Conservation (phyloP, 2,113 vertebrate genomes). For the Dromiciops gliroides region DNA sequence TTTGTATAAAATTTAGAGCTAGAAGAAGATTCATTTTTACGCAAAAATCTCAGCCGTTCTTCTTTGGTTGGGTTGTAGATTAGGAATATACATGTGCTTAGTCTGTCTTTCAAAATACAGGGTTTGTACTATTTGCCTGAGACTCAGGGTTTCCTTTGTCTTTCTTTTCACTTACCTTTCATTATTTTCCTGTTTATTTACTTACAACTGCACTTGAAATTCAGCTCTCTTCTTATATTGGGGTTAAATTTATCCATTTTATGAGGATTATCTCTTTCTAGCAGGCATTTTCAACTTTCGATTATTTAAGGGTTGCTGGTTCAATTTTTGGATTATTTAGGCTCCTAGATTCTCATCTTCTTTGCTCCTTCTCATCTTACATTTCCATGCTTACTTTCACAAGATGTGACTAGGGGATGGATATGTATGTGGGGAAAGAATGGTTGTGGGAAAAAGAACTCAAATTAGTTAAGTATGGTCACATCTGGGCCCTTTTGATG, state of each 20-base stretch:
- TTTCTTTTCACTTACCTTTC: constrained; percentile 21
- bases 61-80: constrained; percentile 21
- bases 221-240: constrained; percentile 27
- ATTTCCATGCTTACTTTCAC: background rate
- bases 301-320: background rate
- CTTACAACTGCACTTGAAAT: constrained; percentile 25
- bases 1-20: constrained; percentile 71
- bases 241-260: background rate
- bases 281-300: background rate
- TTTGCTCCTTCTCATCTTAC: constrained; percentile 2
- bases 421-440: background rate
- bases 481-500: background rate
- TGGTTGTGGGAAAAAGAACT: background rate
- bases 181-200: background rate
- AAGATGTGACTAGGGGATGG: background rate
- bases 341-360: background rate
- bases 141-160: background rate
- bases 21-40: constrained; percentile 59
- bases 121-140: constrained; percentile 12
- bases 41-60: background rate
- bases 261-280: constrained; percentile 22
- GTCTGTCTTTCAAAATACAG: constrained; percentile 45
- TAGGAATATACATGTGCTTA: constrained; percentile 8
- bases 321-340: background rate
- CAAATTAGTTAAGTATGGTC: background rate